Base-by-base conservation (phyloP, 2,797 vertebrate genomes). In the Crax fasciolata region DNA sequence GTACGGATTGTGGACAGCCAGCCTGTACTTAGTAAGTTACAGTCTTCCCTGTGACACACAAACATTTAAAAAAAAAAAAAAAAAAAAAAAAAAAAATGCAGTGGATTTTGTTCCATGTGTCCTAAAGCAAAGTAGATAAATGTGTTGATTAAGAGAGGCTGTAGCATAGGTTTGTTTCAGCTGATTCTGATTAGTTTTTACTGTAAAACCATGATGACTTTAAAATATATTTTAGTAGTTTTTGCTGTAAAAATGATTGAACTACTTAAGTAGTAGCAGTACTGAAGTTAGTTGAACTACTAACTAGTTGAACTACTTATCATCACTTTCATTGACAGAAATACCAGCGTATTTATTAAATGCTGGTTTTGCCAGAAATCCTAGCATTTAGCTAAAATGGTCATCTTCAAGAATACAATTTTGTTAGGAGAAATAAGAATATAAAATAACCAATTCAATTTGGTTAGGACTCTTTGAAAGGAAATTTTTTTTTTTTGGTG, bases 1-100 rank as follows among this genome's bases (percentile, higher is more conserved):
- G 91, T 98, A 72, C 97, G 43, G 63, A 97, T 98, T 90, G 95
- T 98, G 96, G 97, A 97, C 68, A 94, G 87, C 73, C 96, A 97
- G 24, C 55, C 97, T 80, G 70, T 77, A 76, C 93, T 97, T 77
- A 96, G 98, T 98, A 97, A 98, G 98, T 98, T 86, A 51, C 67
- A 67, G 25, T 94, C 77, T 96, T 73, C 54, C 87, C 38, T 41
- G 2, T 44, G 84, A 70, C 59, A 52, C 6, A 5, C 38, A 39
- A 67, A 54, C 71, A 20, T 2, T 35, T 35, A 35, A 35, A 35
- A 35, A 35, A 35, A 35, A 35, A 35, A 35, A 35, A 63, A 35
- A 35, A 35, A 35, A 35, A 35, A 35, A 35, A 35, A 35, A 35
- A 63, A 41, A 89, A 81, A 76, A 73, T 58, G 43, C 0, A 3